These are phyloP conservation scores for Zoanthus solanderi DNA, from an alignment of 92 coral and sea anemone species.

Conservation along the genomic window DNA sequence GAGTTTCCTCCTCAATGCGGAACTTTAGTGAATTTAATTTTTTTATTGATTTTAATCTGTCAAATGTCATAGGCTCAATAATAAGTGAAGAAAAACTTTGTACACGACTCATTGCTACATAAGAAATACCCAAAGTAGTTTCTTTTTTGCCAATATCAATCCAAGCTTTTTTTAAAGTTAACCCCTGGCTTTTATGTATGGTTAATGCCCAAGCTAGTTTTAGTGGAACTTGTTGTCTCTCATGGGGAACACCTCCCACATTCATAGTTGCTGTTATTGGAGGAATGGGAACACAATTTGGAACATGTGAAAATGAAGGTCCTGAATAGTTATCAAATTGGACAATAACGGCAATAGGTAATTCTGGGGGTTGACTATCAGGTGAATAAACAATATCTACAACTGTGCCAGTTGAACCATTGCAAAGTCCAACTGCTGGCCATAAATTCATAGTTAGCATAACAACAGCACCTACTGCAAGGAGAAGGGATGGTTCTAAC, in stretches of 20 bases:
- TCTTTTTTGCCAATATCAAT: constrained; percentile 3
- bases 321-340: constrained; percentile 64
- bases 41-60: constrained; percentile 4
- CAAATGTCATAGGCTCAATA: constrained; percentile 13
- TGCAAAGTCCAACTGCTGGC: constrained; percentile 63
- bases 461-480: constrained; percentile 49
- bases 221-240: constrained; percentile 38
- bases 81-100: not conserved
- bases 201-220: constrained; percentile 38
- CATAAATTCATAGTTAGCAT: constrained; percentile 55
- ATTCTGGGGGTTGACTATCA: constrained; percentile 57
- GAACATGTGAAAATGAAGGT: constrained; percentile 51
- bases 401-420: constrained; percentile 64
- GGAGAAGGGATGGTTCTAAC: constrained; percentile 61
- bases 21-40: constrained; percentile 7
- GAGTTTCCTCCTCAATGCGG: not conserved
- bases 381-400: constrained; percentile 56
- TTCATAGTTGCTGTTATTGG: constrained; percentile 44
- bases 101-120: constrained; percentile 11
- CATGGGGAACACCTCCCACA: constrained; percentile 3
- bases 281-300: constrained; percentile 56
- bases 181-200: constrained; percentile 10
- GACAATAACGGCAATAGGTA: constrained; percentile 64
- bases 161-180: constrained; percentile 8
- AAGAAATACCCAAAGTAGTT: constrained; percentile 9